phyloP scores from a whole-genome alignment of 1,140 invertebrate species.

The Oncopeltus fasciatus region DNA sequence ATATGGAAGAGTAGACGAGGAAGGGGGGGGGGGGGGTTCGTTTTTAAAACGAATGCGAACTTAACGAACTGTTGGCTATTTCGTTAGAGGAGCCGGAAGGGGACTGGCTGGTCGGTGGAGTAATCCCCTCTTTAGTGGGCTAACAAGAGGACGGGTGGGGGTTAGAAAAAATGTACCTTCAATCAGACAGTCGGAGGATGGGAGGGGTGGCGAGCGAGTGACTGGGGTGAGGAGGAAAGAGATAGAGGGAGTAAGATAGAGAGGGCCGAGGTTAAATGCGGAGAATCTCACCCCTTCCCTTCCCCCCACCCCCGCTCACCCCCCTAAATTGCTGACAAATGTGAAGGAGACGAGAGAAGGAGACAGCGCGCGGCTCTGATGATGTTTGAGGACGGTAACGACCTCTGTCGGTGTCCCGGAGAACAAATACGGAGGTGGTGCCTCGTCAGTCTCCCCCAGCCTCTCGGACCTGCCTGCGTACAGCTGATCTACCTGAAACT shows the following conservation, averaged over 20 bases:
- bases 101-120: no score
- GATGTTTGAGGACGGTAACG: conserved; percentile 17
- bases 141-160: conserved; percentile 15
- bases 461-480: conserved; percentile 27
- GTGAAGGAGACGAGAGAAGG: conserved; percentile 16
- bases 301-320: no score
- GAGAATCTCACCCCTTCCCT: no score
- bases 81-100: not conserved
- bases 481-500: no score
- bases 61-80: conserved; percentile 1
- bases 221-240: not conserved
- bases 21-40: not conserved
- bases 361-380: conserved; percentile 13
- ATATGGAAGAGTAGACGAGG: no score
- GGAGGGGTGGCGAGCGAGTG: no score
- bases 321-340: conserved; percentile 18
- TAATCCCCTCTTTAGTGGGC: conserved; percentile 16
- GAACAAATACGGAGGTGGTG: no score
- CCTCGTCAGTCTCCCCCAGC: conserved; percentile 9
- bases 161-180: not conserved
- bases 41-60: conserved; percentile 1
- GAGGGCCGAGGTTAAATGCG: no score
- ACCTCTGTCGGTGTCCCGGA: no score
- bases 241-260: no score
- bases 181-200: no score